Conservation (phyloP, 2,797 vertebrate species). For the Chanos chanos region DNA sequence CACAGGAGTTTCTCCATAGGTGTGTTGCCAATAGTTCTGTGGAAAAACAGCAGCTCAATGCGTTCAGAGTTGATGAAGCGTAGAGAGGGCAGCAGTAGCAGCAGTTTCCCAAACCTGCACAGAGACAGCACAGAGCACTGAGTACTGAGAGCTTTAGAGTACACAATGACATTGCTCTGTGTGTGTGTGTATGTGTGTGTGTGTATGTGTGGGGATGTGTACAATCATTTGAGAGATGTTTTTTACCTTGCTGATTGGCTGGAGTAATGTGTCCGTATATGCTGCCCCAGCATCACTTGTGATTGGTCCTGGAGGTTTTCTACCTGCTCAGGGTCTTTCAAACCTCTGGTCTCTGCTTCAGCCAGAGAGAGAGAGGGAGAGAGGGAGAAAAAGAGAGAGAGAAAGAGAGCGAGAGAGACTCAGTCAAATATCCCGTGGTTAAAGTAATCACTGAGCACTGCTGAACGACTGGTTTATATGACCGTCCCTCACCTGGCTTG, state of each 20-base stretch:
- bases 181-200: not conserved
- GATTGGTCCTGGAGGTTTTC: constrained; percentile 98
- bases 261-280: constrained; percentile 87
- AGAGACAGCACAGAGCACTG: no score
- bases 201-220: no score
- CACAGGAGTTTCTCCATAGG: constrained; percentile 97
- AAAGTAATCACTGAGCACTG: no score
- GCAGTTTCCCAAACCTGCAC: constrained; percentile 88
- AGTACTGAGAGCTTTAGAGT: no score
- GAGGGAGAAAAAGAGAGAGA: no score
- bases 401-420: constrained; percentile 35
- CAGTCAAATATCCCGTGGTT: no score
- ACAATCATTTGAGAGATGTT: not conserved
- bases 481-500: constrained; percentile 98
- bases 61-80: constrained; percentile 88
- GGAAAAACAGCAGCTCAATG: constrained; percentile 94
- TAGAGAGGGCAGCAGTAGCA: constrained; percentile 88
- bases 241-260: constrained; percentile 86
- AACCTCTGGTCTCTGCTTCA: constrained; percentile 83
- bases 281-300: constrained; percentile 94
- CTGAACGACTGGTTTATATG: no score
- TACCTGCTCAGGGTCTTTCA: constrained; percentile 95
- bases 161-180: no score
- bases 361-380: not conserved
- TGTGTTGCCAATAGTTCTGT: constrained; percentile 93